Conservation (phyloP, 2,888 invertebrate genomes). For the Tetrapedia diversipes region DNA sequence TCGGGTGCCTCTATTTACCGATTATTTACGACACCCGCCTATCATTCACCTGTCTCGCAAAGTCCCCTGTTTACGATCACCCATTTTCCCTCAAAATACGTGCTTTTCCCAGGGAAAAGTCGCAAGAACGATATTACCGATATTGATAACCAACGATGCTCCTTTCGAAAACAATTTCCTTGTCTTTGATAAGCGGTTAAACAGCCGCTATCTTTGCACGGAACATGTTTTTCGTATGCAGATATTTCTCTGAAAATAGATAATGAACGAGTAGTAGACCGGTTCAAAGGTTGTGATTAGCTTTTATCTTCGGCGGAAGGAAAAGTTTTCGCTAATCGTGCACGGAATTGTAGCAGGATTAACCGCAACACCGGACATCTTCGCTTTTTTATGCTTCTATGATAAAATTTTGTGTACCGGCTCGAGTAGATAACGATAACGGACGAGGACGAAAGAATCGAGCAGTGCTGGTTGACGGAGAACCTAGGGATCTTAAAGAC, state of each 20-base stretch:
- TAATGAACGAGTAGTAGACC: background rate
- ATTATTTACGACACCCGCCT: constrained; percentile 53
- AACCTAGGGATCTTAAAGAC: constrained; percentile 50
- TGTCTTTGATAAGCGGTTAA: background rate
- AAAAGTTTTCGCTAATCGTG: background rate
- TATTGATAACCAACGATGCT: background rate
- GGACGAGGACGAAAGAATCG: constrained; percentile 33
- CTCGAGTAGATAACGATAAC: constrained; percentile 17
- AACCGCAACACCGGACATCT: background rate
- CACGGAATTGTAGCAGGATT: background rate
- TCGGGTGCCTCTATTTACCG: constrained; percentile 24
- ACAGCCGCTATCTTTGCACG: background rate
- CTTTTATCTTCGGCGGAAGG: background rate
- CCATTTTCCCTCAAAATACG: background rate
- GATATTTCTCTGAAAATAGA: background rate
- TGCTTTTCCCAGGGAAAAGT: background rate
- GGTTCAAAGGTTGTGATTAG: too few species aligned
- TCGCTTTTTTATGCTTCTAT: constrained; percentile 35
- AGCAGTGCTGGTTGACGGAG: constrained; percentile 41
- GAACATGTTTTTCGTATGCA: background rate
- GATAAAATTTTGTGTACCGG: constrained; percentile 45
- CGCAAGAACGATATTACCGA: background rate
- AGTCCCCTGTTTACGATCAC: background rate
- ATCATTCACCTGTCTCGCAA: constrained; percentile 41
- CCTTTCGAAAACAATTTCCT: background rate